These are phyloP conservation scores for Geotrupes spiniger DNA, from an alignment of 2,888 invertebrate species.

Conservation along the genomic window DNA sequence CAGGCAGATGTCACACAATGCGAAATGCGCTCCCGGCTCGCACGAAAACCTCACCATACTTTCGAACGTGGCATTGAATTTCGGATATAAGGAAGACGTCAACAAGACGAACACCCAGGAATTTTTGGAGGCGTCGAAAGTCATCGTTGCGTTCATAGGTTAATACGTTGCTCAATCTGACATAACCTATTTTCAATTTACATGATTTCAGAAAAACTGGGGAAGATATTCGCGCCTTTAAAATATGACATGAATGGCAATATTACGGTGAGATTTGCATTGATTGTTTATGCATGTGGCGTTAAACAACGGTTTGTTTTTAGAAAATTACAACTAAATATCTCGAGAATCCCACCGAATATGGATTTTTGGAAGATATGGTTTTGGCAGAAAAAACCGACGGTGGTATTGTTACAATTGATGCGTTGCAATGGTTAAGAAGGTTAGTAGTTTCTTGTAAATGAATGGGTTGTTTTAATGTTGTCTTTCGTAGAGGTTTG, in stretches of 20 bases:
- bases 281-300: neutral
- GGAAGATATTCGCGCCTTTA: constrained; percentile 70
- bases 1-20: too few species aligned
- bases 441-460: constrained; percentile 37
- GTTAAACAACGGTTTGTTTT: constrained; percentile 22
- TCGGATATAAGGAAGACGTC: constrained; percentile 13
- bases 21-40: too few species aligned
- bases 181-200: neutral
- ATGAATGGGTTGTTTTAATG: neutral
- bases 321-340: constrained; percentile 64
- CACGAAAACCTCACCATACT: too few species aligned
- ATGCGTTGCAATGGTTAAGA: constrained; percentile 21
- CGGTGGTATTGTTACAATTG: constrained; percentile 42
- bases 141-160: constrained; percentile 17
- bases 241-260: constrained; percentile 76
- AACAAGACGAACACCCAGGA: constrained; percentile 11
- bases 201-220: constrained; percentile 62
- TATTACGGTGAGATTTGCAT: constrained; percentile 60
- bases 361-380: constrained; percentile 66
- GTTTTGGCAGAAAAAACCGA: constrained; percentile 60
- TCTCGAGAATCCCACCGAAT: constrained; percentile 52
- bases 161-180: neutral
- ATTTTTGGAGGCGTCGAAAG: constrained; percentile 17
- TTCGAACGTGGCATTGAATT: constrained; percentile 4
- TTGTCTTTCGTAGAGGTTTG: constrained; percentile 55